Base-by-base conservation (phyloP, 2,888 invertebrate genomes). In the Epirrhoe alternata region DNA sequence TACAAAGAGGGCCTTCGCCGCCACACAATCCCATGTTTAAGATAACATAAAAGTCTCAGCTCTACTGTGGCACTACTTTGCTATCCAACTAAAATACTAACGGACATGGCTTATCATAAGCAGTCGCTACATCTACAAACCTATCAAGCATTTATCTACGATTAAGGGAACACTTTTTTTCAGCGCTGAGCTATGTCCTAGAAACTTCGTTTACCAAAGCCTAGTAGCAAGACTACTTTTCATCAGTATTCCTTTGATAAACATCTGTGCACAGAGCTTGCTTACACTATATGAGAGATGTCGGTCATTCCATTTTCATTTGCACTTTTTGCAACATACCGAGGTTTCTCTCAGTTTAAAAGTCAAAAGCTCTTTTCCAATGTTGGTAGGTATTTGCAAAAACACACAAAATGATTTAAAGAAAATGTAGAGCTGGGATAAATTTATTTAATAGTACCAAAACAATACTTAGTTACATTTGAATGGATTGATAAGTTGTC, bases 281-380 rank as follows among this genome's bases (percentile, higher is more conserved):
- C 7, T 16, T 47, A 47, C 47, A 16, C 14, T 47, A 47, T 14
- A 12, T 31, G 50, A 59, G 71, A 74, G 66, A 82, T 77, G 77
- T 79, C 77, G 79, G 81, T 73, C 81, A 78, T 75, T 75, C 77
- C 77, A 74, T 77, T 74, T 73, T 58, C 24, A 24, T 24, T 24
- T 24, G 24, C 24, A 24, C 68, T 68, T 74, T 72, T 59, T 67
- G 68, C 66, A 33, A 54, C 53, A 58, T 66, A 66, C 62, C 47
- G 61, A 61, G 69, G 68, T 75, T 72, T 72, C 72, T 31, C 42
- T 55, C 55, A 45, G 24, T 73, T 69, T 74, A 35, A 5, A 35
- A 35, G 35, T 35, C 35, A 35, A 24, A 24, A 3, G 24, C n/a
- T 24, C 24, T 24, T 3, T 24, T 24, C 24, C 24, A 2, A 24